Percentiles rank a stretch among this genome's conserved stretches.
These are phyloP conservation scores for Rutilus rutilus DNA, from an alignment of 2,113 vertebrate species.

Conservation along the genomic window DNA sequence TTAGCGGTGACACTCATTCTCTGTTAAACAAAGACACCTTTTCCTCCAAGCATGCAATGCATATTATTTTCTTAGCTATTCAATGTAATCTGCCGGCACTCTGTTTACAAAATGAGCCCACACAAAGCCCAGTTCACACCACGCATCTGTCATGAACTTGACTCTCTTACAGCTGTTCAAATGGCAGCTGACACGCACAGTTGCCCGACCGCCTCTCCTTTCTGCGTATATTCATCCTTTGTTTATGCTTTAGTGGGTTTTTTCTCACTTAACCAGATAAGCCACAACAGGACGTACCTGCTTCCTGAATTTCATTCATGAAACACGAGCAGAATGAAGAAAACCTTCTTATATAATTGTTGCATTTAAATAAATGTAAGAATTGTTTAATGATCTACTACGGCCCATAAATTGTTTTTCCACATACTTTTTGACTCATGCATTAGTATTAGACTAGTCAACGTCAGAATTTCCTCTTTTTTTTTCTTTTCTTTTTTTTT, in stretches of 20 bases:
- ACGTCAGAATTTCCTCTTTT: conserved; percentile 3
- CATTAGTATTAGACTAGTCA: conserved; percentile 7
- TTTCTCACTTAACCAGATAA: conserved; percentile 3
- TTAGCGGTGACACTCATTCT: not conserved
- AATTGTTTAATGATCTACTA: not conserved
- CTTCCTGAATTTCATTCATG: not conserved
- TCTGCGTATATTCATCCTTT: not conserved
- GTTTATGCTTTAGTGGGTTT: not conserved
- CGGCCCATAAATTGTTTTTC: not conserved
- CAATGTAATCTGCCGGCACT: not conserved
- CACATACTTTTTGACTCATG: not conserved
- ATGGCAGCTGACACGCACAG: conserved; percentile 37
- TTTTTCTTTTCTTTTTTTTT: not conserved
- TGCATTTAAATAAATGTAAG: not conserved
- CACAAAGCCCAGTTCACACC: not conserved
- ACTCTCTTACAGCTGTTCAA: conserved; percentile 12
- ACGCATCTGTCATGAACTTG: not conserved
- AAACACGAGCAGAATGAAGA: not conserved
- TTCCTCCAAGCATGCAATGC: not conserved
- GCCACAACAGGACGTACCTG: conserved; percentile 19
- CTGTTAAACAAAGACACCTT: not conserved
- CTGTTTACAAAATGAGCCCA: not conserved
- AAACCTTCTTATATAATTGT: not conserved
- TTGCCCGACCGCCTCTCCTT: conserved; percentile 30
- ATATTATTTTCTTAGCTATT: not conserved